These are phyloP conservation scores for Euura saliciscinereae DNA, from an alignment of 1,140 invertebrate genomes.

Conservation along the genomic window DNA sequence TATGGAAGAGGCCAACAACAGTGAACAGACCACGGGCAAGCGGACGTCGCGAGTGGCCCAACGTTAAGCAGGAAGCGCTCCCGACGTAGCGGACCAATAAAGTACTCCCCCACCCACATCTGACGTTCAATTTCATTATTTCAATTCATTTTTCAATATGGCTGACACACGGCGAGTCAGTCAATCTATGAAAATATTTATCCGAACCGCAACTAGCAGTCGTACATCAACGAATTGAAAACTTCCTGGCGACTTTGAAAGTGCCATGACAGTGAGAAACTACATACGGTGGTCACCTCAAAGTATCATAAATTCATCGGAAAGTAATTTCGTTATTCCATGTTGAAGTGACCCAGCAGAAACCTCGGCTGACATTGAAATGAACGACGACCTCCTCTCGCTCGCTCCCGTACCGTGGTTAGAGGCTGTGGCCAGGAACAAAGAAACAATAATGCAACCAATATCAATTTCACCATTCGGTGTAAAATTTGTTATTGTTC, in stretches of 20 bases:
- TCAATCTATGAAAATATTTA: conserved; percentile 3
- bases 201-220: not conserved
- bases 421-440: not conserved
- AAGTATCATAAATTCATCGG: too few species aligned
- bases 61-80: conserved; percentile 62
- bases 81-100: conserved; percentile 57
- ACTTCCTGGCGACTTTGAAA: too few species aligned
- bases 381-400: too few species aligned
- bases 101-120: conserved; percentile 31
- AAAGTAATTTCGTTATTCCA: too few species aligned
- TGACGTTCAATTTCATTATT: conserved; percentile 49
- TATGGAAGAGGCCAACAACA: conserved; percentile 25
- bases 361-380: too few species aligned
- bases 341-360: too few species aligned
- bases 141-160: conserved; percentile 55
- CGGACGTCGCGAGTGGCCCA: conserved; percentile 58
- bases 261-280: too few species aligned
- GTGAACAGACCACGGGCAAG: conserved; percentile 31
- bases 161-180: conserved; percentile 22
- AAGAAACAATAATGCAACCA: not conserved
- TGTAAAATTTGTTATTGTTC: too few species aligned
- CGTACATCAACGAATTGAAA: too few species aligned
- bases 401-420: not conserved
- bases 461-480: too few species aligned
- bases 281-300: too few species aligned